Percentiles rank a stretch among this genome's conserved stretches.
Conservation (phyloP, 2,888 invertebrate genomes). For the Erynnis tages region DNA sequence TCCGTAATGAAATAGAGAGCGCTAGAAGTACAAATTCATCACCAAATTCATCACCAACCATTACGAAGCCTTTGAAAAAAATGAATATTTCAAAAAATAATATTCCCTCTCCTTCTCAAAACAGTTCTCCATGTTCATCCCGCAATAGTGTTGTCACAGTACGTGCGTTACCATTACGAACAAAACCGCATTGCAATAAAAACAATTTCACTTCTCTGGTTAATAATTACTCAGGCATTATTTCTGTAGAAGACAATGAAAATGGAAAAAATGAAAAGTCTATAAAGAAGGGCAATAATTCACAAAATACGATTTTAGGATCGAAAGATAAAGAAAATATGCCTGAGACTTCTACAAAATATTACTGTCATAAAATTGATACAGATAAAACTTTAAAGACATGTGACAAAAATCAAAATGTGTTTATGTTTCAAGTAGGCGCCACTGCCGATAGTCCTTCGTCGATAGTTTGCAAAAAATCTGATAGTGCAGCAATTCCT, state of each 20-base stretch:
- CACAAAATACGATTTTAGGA: slow-evolving; percentile 38
- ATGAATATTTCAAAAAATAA: slow-evolving; percentile 34
- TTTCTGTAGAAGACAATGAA: slow-evolving; percentile 39
- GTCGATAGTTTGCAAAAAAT: slow-evolving; percentile 1
- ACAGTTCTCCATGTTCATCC: slow-evolving; percentile 64
- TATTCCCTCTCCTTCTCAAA: slow-evolving; percentile 44
- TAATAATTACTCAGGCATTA: slow-evolving; percentile 42
- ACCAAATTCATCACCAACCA: slow-evolving; percentile 33
- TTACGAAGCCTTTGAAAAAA: slow-evolving; percentile 29
- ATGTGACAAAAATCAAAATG: slow-evolving; percentile 44
- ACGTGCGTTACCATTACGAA: slow-evolving; percentile 41
- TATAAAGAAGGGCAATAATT: slow-evolving; percentile 39
- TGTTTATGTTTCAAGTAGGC: slow-evolving; percentile 50
- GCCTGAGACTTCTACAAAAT: slow-evolving; percentile 49
- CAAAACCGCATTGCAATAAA: slow-evolving; percentile 40
- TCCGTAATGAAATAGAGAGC: slow-evolving; percentile 48
- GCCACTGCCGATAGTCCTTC: slow-evolving; percentile 40
- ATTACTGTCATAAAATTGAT: slow-evolving; percentile 1
- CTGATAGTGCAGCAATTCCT: neutral
- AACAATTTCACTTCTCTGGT: slow-evolving; percentile 46
- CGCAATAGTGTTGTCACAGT: slow-evolving; percentile 63
- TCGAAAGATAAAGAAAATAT: slow-evolving; percentile 58
- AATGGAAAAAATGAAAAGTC: slow-evolving; percentile 46
- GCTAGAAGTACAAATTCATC: slow-evolving; percentile 38
- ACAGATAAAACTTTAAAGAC: slow-evolving; percentile 38